These are phyloP conservation scores for Ciconia stormi DNA, from an alignment of 2,113 vertebrate species.

Conservation along the genomic window DNA sequence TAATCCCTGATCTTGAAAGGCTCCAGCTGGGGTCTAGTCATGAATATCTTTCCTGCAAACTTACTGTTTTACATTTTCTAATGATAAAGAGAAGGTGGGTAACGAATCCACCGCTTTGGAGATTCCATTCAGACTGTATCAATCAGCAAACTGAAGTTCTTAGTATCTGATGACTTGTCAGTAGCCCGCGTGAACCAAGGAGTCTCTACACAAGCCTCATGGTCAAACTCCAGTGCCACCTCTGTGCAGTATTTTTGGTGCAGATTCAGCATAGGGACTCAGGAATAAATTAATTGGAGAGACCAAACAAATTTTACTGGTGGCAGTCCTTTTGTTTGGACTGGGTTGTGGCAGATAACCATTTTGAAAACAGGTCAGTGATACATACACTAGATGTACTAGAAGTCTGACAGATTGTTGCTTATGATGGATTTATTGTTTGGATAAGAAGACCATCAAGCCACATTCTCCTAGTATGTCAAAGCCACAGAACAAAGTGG, in stretches of 20 bases:
- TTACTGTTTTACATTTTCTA: neutral
- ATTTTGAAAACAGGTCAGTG: neutral
- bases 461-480: neutral
- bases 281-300: neutral
- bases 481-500: conserved; percentile 3
- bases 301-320: neutral
- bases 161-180: neutral
- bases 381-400: neutral
- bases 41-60: neutral
- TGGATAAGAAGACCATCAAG: neutral
- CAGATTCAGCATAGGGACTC: neutral
- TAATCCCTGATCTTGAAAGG: neutral
- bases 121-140: neutral
- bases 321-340: neutral
- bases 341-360: neutral
- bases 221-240: neutral
- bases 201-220: neutral
- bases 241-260: neutral
- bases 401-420: neutral
- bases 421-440: neutral
- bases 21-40: neutral
- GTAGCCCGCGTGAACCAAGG: neutral
- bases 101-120: neutral
- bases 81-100: neutral
- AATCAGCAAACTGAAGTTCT: neutral